These are phyloP conservation scores for Whitmania pigra DNA, from an alignment of 1,140 invertebrate genomes.

Conservation along the genomic window DNA sequence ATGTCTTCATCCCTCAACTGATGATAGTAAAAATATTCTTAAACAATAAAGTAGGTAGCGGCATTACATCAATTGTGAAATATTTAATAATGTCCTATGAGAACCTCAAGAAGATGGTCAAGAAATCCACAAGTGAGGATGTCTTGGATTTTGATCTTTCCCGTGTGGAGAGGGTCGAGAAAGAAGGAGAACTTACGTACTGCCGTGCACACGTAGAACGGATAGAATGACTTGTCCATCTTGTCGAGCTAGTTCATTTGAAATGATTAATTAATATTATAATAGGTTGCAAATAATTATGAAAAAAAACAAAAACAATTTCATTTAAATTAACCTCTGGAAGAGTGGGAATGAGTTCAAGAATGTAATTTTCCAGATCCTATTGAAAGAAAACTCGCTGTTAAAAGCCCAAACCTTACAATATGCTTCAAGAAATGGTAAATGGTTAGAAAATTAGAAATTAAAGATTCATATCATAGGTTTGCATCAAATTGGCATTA, in stretches of 20 bases:
- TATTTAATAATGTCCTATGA: too few relatives aligned
- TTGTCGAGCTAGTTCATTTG: conserved; percentile 53
- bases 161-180: conserved; percentile 72
- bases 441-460: background rate
- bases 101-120: conserved; percentile 72
- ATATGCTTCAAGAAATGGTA: background rate
- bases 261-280: background rate
- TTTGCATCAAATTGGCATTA: too few relatives aligned
- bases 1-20: conserved; percentile 70
- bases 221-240: conserved; percentile 80
- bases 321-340: conserved; percentile 48
- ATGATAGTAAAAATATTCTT: background rate
- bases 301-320: too few relatives aligned
- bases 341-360: conserved; percentile 77
- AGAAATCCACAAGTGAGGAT: conserved; percentile 79
- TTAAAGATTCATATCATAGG: background rate
- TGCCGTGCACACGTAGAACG: conserved; percentile 89
- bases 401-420: background rate
- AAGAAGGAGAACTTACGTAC: conserved; percentile 92
- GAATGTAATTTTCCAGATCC: conserved; percentile 89
- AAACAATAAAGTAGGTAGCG: too few relatives aligned
- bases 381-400: conserved; percentile 40
- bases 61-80: too few relatives aligned
- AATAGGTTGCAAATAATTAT: background rate
- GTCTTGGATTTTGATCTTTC: conserved; percentile 75